Evolutionary conservation across 2,797 vertebrate genomes (phyloP).

Genomic region (Bucorvus abyssinicus): DNA sequence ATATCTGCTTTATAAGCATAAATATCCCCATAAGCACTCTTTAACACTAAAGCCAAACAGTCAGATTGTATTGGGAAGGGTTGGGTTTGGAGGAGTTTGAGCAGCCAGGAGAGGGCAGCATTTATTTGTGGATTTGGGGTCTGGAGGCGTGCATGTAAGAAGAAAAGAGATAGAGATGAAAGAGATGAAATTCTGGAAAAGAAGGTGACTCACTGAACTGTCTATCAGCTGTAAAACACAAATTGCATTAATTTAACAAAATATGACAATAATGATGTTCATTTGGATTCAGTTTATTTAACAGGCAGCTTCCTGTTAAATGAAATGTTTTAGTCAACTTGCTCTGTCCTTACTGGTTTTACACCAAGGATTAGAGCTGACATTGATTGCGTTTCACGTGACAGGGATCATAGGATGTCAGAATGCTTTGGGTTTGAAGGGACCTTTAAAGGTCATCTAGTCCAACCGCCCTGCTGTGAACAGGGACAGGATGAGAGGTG

Average conservation of each 20-base stretch:
- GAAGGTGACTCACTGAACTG: neutral
- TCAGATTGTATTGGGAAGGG: neutral
- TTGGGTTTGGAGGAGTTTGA: neutral
- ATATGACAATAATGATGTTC: neutral
- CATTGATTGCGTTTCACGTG: neutral
- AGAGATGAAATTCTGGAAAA: neutral
- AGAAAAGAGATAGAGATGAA: neutral
- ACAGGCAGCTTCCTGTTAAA: neutral
- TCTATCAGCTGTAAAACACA: neutral
- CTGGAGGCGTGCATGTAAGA: neutral
- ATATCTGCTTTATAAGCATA: neutral
- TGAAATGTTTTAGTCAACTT: neutral
- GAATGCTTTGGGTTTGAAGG: neutral
- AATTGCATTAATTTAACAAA: neutral
- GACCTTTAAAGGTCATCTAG: neutral
- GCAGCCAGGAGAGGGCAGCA: conserved; percentile 80
- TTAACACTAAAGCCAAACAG: neutral
- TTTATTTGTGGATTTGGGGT: conserved; percentile 6
- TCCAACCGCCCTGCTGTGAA: neutral
- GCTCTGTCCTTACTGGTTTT: neutral
- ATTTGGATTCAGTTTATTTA: neutral
- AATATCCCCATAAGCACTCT: neutral
- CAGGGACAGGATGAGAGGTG: neutral
- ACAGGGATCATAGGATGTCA: too few species aligned
- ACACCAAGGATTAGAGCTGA: neutral